Percentiles rank a stretch among this genome's conserved stretches.
phyloP scores from a whole-genome alignment of 1,140 invertebrate genomes.

The Elysia chlorotica region DNA sequence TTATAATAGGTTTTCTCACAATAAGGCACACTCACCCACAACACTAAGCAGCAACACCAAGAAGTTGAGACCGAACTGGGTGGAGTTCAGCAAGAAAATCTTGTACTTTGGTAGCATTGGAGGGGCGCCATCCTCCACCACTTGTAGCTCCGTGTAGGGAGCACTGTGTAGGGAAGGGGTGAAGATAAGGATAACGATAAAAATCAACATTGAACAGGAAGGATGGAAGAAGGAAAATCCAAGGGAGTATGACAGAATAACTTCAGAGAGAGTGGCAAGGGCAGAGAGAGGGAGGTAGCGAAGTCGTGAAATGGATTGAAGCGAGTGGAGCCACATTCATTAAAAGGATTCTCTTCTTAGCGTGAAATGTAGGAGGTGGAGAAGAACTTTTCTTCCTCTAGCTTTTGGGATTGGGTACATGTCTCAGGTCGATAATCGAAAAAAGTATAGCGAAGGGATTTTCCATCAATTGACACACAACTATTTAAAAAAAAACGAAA shows the following conservation, averaged over 20 bases:
- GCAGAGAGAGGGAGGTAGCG: not conserved
- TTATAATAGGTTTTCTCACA: not conserved
- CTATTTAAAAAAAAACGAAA: too few relatives aligned
- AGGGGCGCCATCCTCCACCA: slow-evolving; percentile 23
- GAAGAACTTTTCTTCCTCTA: too few relatives aligned
- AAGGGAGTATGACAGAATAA: too few relatives aligned
- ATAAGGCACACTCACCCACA: slow-evolving; percentile 20
- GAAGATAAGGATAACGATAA: not conserved
- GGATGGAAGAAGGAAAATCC: not conserved
- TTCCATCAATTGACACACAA: too few relatives aligned
- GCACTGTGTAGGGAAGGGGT: not conserved
- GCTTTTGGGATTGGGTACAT: too few relatives aligned
- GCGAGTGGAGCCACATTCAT: not conserved
- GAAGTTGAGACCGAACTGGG: slow-evolving; percentile 55
- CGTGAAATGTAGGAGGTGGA: too few relatives aligned
- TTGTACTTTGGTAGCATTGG: slow-evolving; percentile 32
- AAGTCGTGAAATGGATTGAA: not conserved
- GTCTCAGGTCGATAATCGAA: too few relatives aligned
- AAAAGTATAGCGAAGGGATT: too few relatives aligned
- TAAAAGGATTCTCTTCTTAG: too few relatives aligned
- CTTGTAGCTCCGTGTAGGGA: slow-evolving; percentile 34
- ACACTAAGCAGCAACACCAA: slow-evolving; percentile 55
- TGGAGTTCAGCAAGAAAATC: slow-evolving; percentile 45
- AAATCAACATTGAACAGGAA: not conserved
- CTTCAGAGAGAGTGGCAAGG: too few relatives aligned